These are phyloP conservation scores for Acanthiza pusilla DNA, from an alignment of 2,797 vertebrate genomes.

Conservation along the genomic window DNA sequence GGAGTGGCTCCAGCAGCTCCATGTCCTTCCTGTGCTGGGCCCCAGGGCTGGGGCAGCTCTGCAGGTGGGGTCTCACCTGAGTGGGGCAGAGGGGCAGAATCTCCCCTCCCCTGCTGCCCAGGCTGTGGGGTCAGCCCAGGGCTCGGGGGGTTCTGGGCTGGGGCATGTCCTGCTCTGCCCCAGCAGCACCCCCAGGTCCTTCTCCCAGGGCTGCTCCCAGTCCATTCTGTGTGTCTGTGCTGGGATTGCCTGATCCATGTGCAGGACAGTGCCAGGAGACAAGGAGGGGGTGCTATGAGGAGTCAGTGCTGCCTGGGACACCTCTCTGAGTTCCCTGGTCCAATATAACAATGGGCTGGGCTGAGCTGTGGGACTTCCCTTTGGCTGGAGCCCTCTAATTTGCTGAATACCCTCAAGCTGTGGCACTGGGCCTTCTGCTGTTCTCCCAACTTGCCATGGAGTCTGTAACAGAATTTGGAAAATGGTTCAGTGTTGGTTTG, in stretches of 20 bases:
- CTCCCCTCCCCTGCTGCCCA: neutral
- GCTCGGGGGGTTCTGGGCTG: neutral
- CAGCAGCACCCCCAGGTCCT: neutral
- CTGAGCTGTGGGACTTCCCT: neutral
- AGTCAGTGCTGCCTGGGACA: neutral
- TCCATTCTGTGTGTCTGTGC: neutral
- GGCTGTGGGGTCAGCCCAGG: neutral
- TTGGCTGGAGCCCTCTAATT: neutral
- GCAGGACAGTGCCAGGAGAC: neutral
- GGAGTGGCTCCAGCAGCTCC: neutral
- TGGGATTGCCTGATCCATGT: rapidly evolving
- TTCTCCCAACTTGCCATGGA: neutral
- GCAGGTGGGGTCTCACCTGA: neutral
- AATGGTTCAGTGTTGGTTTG: neutral
- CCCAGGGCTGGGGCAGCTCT: neutral
- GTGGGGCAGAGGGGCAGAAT: neutral
- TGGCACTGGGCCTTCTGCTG: neutral
- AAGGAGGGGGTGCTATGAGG: neutral
- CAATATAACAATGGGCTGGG: neutral
- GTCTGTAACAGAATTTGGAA: neutral
- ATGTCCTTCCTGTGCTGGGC: rapidly evolving
- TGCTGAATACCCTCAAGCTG: neutral
- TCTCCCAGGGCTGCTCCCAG: neutral
- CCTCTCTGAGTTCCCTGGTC: neutral
- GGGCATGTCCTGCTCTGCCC: neutral